phyloP scores from a whole-genome alignment of 2,113 vertebrate genomes.

The Sula dactylatra region DNA sequence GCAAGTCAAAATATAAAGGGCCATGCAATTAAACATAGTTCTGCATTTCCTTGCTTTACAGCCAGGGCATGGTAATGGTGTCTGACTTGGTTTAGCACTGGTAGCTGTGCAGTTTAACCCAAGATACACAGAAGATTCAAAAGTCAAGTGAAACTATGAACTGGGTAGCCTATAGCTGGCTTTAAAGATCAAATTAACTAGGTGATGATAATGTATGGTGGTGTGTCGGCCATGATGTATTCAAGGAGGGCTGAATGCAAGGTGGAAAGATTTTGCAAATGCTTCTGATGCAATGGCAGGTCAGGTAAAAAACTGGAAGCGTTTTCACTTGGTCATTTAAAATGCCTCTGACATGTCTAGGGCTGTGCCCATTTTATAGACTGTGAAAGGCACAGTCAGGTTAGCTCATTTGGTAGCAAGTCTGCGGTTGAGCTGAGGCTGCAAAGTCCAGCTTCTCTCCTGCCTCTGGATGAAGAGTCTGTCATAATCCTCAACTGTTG shows the following conservation, averaged over 20 bases:
- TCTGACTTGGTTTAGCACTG: background rate
- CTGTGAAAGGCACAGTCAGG: background rate
- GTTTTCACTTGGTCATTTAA: background rate
- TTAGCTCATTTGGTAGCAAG: background rate
- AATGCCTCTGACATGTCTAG: background rate
- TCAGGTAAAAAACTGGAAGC: background rate
- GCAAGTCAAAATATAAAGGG: background rate
- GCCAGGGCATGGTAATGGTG: background rate
- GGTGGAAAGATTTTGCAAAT: background rate
- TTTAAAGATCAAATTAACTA: background rate
- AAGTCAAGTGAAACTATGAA: background rate
- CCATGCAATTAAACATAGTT: background rate
- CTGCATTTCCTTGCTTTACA: background rate
- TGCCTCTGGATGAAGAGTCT: background rate
- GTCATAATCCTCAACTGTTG: background rate
- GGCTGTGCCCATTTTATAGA: background rate
- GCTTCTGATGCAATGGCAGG: background rate
- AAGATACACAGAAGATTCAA: background rate
- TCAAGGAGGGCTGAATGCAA: background rate
- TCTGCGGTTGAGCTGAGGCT: background rate
- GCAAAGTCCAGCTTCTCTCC: background rate
- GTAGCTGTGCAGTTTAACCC: background rate
- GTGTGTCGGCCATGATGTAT: background rate
- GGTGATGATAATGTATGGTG: rapidly evolving
- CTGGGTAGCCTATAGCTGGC: background rate